A percentile compares a stretch with the other conserved stretches of the same genome.
phyloP scores from a whole-genome alignment of 2,797 vertebrate genomes.

The Dryobates pubescens region DNA sequence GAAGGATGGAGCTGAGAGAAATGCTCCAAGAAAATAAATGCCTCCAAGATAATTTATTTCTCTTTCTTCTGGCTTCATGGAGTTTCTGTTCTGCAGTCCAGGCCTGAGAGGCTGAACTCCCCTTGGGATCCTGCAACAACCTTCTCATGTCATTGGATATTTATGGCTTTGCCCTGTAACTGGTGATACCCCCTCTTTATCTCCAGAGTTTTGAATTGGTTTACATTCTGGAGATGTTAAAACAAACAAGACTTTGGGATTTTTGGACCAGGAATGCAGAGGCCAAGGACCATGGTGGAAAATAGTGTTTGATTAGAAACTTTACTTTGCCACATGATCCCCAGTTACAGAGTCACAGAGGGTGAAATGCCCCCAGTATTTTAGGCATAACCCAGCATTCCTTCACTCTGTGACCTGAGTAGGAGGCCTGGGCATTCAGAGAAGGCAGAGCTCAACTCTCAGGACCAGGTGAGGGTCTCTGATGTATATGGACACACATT shows the following conservation, averaged over 20 bases:
- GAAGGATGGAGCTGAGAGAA: too few relatives aligned
- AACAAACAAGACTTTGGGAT: background rate
- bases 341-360: background rate
- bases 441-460: background rate
- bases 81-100: too few relatives aligned
- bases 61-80: too few relatives aligned
- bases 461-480: background rate
- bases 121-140: too few relatives aligned
- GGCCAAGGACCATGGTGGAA: background rate
- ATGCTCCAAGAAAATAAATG: too few relatives aligned
- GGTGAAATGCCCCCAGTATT: background rate
- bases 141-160: too few relatives aligned
- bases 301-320: background rate
- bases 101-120: too few relatives aligned
- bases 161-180: background rate
- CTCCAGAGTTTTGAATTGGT: background rate
- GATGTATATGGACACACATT: background rate
- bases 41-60: too few relatives aligned
- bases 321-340: background rate
- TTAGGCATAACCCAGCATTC: background rate
- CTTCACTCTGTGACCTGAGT: background rate
- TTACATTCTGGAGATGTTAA: slow-evolving; percentile 20
- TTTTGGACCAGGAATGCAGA: background rate
- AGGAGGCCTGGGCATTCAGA: background rate
- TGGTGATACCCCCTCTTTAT: background rate